phyloP scores from a whole-genome alignment of 2,797 vertebrate species.

The Pithecia hirsuta region DNA sequence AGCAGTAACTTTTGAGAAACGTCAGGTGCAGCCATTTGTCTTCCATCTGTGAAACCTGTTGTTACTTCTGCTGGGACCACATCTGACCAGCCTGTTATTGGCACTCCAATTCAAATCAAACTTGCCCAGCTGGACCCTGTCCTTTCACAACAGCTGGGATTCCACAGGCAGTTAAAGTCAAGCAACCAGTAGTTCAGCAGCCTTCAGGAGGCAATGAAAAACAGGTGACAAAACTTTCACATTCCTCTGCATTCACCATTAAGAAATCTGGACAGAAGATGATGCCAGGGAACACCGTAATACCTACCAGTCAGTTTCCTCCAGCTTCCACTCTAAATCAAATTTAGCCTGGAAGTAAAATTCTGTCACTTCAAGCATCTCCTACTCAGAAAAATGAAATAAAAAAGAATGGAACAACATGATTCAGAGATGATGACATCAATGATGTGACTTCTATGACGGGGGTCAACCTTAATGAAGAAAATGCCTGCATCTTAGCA shows the following conservation, averaged over 20 bases:
- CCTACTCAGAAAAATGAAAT: conserved; percentile 82
- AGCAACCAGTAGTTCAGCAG: conserved; percentile 87
- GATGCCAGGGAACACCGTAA: conserved; percentile 66
- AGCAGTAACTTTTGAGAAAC: conserved; percentile 65
- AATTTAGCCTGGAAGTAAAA: conserved; percentile 87
- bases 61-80: conserved; percentile 40
- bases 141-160: conserved; percentile 62
- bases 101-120: conserved; percentile 78
- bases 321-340: conserved; percentile 86
- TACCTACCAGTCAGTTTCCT: conserved; percentile 79
- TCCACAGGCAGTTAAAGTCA: conserved; percentile 81
- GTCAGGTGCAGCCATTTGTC: conserved; percentile 55
- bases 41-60: conserved; percentile 61
- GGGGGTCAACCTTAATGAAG: conserved; percentile 89
- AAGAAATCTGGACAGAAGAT: conserved; percentile 81
- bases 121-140: conserved; percentile 68
- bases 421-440: conserved; percentile 91
- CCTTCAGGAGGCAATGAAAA: conserved; percentile 78
- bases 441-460: conserved; percentile 94
- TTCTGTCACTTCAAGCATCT: conserved; percentile 84
- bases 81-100: neutral
- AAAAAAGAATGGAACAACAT: conserved; percentile 84
- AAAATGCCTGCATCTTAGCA: conserved; percentile 87
- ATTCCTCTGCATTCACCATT: conserved; percentile 75
- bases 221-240: conserved; percentile 75